phyloP scores from a whole-genome alignment of 2,888 invertebrate genomes.

The Tuberolachnus salignus region DNA sequence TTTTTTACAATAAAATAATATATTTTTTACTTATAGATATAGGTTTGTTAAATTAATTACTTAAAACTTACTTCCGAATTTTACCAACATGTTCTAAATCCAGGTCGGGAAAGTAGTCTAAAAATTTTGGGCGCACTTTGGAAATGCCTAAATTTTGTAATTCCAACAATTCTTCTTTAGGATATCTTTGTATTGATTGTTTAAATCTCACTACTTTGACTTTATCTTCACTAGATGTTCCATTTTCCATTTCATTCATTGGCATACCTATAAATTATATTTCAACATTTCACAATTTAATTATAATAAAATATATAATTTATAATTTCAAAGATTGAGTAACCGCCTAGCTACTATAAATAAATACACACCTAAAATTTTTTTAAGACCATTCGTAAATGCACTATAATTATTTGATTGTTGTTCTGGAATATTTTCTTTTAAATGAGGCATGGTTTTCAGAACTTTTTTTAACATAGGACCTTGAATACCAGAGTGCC shows the following conservation, averaged over 20 bases:
- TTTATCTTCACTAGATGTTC: slow-evolving; percentile 37
- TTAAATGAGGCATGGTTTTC: slow-evolving; percentile 38
- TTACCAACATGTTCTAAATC: slow-evolving; percentile 50
- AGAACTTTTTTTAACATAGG: slow-evolving; percentile 47
- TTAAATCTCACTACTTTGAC: slow-evolving; percentile 51
- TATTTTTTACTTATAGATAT: neutral
- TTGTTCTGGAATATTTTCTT: slow-evolving; percentile 52
- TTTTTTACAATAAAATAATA: neutral
- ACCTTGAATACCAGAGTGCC: slow-evolving; percentile 38
- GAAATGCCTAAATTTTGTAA: slow-evolving; percentile 50
- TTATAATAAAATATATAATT: neutral
- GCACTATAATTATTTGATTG: slow-evolving; percentile 25
- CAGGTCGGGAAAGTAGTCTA: slow-evolving; percentile 48
- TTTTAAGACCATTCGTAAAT: slow-evolving; percentile 26
- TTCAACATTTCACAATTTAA: neutral
- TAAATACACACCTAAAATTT: slow-evolving; percentile 36
- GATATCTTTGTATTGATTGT: slow-evolving; percentile 42
- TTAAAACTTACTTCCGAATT: slow-evolving; percentile 37
- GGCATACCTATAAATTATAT: slow-evolving; percentile 34
- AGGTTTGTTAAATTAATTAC: neutral
- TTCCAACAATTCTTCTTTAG: slow-evolving; percentile 48
- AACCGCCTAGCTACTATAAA: neutral
- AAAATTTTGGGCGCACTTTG: slow-evolving; percentile 54
- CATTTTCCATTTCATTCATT: slow-evolving; percentile 46
- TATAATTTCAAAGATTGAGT: neutral